A percentile compares a stretch with the other conserved stretches of the same genome.
These are phyloP conservation scores for Felis catus DNA, from an alignment of 2,113 vertebrate species.

Conservation along the genomic window F.catus_Fca126_mat1.0 CM031421.1:95263501-95264000, in stretches of 20 bases:
- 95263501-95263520: neutral
- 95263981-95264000: conserved; percentile 79
- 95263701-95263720: neutral
- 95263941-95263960: conserved; percentile 78
- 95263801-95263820: conserved; percentile 68
- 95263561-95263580: neutral
- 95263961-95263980: conserved; percentile 78
- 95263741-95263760: neutral
- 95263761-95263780: neutral
- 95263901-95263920: conserved; percentile 78
- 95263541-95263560: neutral
- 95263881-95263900: conserved; percentile 77
- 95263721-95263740: neutral
- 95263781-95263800: conserved; percentile 49
- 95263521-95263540: neutral
- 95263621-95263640: neutral
- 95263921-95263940: conserved; percentile 85
- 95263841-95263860: conserved; percentile 79
- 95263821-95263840: conserved; percentile 79
- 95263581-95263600: neutral
- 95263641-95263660: neutral
- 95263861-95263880: conserved; percentile 80
- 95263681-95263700: neutral
- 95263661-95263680: neutral
- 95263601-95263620: neutral